phyloP scores from a whole-genome alignment of 2,113 vertebrate genomes.

The Sinocyclocheilus anshuiensis region DNA sequence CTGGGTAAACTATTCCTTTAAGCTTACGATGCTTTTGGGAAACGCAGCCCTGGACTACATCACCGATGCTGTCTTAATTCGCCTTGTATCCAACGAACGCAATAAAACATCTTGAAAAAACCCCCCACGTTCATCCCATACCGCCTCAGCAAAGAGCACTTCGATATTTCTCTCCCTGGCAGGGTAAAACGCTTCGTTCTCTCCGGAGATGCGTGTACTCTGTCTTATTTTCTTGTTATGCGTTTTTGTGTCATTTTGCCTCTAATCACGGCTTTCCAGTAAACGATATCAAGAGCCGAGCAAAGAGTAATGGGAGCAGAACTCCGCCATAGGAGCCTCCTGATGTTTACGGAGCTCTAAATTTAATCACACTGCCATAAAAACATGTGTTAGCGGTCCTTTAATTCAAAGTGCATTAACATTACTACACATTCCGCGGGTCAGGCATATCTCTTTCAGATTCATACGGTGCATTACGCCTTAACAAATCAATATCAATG shows the following conservation, averaged over 20 bases:
- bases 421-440: conserved; percentile 38
- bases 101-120: not conserved
- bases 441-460: conserved; percentile 43
- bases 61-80: not conserved
- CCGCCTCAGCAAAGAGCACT: not conserved
- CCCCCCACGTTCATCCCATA: not conserved
- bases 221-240: conserved; percentile 20
- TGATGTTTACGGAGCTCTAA: conserved; percentile 44
- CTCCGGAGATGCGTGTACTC: not conserved
- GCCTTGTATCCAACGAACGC: not conserved
- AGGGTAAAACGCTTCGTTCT: not conserved
- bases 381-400: conserved; percentile 47
- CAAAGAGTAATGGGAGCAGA: conserved; percentile 12
- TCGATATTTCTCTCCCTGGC: conserved; percentile 13
- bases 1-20: too few relatives aligned
- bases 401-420: conserved; percentile 52
- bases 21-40: too few relatives aligned
- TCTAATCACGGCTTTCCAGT: conserved; percentile 39
- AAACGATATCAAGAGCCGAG: not conserved
- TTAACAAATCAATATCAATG: conserved; percentile 53
- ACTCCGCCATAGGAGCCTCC: conserved; percentile 19
- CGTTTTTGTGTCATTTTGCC: conserved; percentile 37
- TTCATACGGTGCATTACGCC: conserved; percentile 55
- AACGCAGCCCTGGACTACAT: not conserved
- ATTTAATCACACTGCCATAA: conserved; percentile 41